A percentile compares a stretch with the other conserved stretches of the same genome.
phyloP scores from a whole-genome alignment of 1,140 invertebrate genomes.

The Euura lappo region DNA sequence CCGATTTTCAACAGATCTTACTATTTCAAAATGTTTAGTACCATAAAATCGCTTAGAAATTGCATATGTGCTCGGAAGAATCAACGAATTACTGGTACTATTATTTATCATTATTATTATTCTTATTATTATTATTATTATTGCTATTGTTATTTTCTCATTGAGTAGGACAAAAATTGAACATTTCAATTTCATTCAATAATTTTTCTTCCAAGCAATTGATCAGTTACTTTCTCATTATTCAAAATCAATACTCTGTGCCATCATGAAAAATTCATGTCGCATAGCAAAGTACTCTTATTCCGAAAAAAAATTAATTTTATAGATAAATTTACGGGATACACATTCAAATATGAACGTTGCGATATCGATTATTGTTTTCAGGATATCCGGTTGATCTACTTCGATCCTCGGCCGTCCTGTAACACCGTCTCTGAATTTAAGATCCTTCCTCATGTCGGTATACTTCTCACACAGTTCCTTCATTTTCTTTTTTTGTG shows the following conservation, averaged over 20 bases:
- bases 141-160: not conserved
- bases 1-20: not conserved
- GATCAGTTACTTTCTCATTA: not conserved
- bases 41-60: not conserved
- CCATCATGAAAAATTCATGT: not conserved
- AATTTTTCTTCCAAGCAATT: not conserved
- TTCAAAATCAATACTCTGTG: not conserved
- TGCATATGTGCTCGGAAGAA: not conserved
- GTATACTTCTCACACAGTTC: not conserved
- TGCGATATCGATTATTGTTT: conserved; percentile 24
- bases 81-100: not conserved
- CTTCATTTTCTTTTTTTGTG: conserved; percentile 2
- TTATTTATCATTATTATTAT: not conserved
- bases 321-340: not conserved
- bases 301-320: not conserved
- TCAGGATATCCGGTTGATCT: conserved; percentile 19
- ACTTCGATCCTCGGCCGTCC: conserved; percentile 13
- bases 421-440: conserved; percentile 4
- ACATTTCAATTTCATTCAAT: not conserved
- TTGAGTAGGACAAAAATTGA: not conserved
- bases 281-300: not conserved
- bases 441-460: not conserved
- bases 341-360: not conserved
- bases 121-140: too few species aligned
- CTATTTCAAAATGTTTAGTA: not conserved